A percentile compares a stretch with the other conserved stretches of the same genome.
phyloP scores from a whole-genome alignment of 2,888 invertebrate species.

The Kryphioiulus occultus region DNA sequence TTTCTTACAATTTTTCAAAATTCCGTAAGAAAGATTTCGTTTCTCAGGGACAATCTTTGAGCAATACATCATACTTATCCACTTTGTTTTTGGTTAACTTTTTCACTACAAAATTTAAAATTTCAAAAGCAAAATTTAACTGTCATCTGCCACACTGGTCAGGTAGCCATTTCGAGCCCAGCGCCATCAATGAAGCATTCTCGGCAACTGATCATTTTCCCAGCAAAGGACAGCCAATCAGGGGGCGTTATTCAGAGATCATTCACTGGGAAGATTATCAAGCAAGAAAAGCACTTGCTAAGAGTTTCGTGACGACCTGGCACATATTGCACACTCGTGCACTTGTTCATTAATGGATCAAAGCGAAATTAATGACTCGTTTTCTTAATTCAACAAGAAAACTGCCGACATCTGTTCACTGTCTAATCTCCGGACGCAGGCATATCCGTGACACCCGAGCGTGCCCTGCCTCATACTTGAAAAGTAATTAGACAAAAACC shows the following conservation, averaged over 20 bases:
- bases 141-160: no score
- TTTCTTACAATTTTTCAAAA: no score
- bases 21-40: no score
- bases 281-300: not conserved
- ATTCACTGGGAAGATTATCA: not conserved
- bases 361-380: constrained; percentile 16
- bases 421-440: not conserved
- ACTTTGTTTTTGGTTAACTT: no score
- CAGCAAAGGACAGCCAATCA: not conserved
- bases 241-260: not conserved
- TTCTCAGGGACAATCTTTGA: no score
- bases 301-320: not conserved
- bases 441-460: not conserved
- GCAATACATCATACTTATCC: no score
- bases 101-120: no score
- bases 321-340: not conserved
- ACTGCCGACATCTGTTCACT: not conserved
- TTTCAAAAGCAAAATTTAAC: no score
- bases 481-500: constrained; percentile 3
- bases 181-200: not conserved
- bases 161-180: no score
- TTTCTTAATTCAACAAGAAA: constrained; percentile 15
- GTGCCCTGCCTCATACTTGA: not conserved
- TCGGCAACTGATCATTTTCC: not conserved
- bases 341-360: constrained; percentile 23